Evolutionary conservation across 2,113 vertebrate species (phyloP).

Genomic region (Hippopotamus amphibius): DNA sequence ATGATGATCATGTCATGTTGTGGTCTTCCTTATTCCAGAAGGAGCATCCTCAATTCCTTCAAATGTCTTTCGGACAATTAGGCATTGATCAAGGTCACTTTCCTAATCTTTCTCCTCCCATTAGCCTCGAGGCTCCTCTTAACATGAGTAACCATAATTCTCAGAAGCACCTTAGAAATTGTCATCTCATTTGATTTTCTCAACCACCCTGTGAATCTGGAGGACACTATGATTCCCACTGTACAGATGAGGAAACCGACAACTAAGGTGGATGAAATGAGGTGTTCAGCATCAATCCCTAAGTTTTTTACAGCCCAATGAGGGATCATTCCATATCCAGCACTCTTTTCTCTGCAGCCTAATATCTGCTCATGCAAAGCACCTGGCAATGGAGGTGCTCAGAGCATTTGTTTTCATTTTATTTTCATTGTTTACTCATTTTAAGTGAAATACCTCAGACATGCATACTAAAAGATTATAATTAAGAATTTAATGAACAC

Average conservation of each 20-base stretch:
- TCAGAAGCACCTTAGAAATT: background rate
- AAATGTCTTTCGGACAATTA: background rate
- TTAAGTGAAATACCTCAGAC: conserved; percentile 6
- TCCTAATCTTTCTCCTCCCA: background rate
- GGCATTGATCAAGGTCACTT: background rate
- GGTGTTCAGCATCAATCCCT: background rate
- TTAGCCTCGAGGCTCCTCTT: background rate
- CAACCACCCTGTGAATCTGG: background rate
- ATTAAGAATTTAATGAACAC: background rate
- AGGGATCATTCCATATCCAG: background rate
- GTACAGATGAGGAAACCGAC: background rate
- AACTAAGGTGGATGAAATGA: background rate
- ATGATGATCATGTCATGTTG: background rate
- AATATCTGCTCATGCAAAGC: background rate
- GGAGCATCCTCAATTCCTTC: background rate
- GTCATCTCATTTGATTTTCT: background rate
- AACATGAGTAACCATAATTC: background rate
- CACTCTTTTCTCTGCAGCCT: background rate
- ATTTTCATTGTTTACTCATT: background rate
- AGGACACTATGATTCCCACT: background rate
- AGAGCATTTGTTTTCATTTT: background rate
- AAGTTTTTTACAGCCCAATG: background rate
- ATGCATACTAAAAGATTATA: background rate
- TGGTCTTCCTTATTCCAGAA: background rate
- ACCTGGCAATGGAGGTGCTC: background rate